Base-by-base conservation (phyloP, 2,113 vertebrate genomes). In the Saimiri boliviensis region DNA sequence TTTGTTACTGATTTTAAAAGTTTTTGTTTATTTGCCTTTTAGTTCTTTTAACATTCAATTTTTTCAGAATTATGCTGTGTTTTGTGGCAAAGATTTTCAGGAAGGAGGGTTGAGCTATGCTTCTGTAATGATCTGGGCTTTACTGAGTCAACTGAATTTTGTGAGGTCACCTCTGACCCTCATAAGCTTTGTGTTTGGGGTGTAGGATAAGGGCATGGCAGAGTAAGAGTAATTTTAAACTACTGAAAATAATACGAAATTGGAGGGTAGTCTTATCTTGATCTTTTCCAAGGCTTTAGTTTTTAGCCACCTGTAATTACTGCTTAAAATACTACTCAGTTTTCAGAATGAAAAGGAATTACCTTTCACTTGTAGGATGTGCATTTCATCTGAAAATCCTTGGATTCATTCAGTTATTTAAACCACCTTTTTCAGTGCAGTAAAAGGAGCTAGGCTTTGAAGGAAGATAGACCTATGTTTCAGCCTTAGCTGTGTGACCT, bases 1-100 rank as follows among this genome's bases (percentile, higher is more conserved):
- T 6, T 86, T 86, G 70, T 89, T 87, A 35, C 73, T 81, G 7
- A 77, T 74, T 60, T 60, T 5, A 85, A 56, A 35, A n/a, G 32
- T 86, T 79, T 47, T 25, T 30, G 40, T 85, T 94, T 73, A 79
- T 21, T 88, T 96, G 9, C 37, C 16, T 81, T 70, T 94, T 73
- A 54, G 16, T 56, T 90, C 23, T 52, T 73, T 89, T 32, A 77
- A 13, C 30, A 32, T 40, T 54, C 68, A 30, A 0, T 76, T 58
- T 92, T 95, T 94, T 77, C n/a, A 37, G 70, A 90, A 25, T 42
- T 74, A 27, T 70, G 49, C 56, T 85, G 13, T 68, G 11, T 97
- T 95, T 93, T 71, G 16, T 80, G 66, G 10, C 70, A 83, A 40
- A 90, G 91, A 23, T 79, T 92, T 84, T 92, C 70, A 52, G 74